Evolutionary conservation across 2,113 vertebrate genomes (phyloP), one percentile per base, ranked within the genome.

Genomic region (Pluvialis apricaria): DNA sequence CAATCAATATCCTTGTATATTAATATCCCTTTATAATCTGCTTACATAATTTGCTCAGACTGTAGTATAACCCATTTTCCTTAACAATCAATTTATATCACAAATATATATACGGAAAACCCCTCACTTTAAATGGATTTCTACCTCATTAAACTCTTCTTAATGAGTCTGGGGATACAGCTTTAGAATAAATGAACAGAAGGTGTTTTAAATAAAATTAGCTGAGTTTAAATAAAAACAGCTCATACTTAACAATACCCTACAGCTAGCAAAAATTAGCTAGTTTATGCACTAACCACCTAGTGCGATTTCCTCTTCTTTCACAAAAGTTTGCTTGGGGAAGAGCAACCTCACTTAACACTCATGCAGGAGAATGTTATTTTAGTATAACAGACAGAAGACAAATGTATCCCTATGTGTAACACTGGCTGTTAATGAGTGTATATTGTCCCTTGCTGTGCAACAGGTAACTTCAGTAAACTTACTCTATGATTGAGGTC

Each of bases 141-240:
- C 78, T 92, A 77, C 36, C 20, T 96, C 94, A 96, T 96, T 91
- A 92, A 91, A 60, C 29, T 69, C 69, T 82, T 79, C 69, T 68
- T 91, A 92, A 89, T 92, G 81, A 94, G 77, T 85, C 89, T 79
- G 62, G 77, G 83, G 70, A 94, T 84, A 94, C 38, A 87, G 81
- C 61, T 94, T 91, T 79, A 57, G 40, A 94, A 58, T 94, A 94
- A 94, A 89, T 16, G 58, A 96, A 87, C 77, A 91, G 72, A 92
- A 92, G 49, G 54, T 70, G 87, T 54, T 94, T 94, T 85, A 94
- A 89, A 89, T 85, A 96, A 96, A 94, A 86, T 84, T 52, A 95
- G 20, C 26, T 3, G 10, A 71, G 58, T 82, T 94, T 96, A 92
- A 94, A 85, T 91, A 89, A 94, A 89, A 86, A 29, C 58, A 94